phyloP scores from a whole-genome alignment of 2,113 vertebrate species.

The Pyrgilauda ruficollis region DNA sequence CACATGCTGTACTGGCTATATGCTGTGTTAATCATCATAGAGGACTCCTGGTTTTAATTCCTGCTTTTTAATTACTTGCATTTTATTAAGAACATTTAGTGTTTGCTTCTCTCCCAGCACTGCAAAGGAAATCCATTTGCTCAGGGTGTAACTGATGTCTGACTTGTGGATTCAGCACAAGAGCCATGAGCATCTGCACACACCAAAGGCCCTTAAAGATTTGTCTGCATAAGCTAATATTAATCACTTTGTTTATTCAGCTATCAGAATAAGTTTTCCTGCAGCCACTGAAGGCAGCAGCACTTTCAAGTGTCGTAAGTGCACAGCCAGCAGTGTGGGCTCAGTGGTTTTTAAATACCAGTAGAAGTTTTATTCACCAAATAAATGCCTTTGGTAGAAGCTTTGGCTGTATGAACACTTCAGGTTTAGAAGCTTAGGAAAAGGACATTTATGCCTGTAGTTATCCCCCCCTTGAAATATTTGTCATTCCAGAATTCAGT shows the following conservation, averaged over 20 bases:
- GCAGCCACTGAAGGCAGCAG: neutral
- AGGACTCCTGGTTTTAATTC: neutral
- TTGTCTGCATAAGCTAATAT: neutral
- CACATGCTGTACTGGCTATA: neutral
- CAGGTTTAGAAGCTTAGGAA: neutral
- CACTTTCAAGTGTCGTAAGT: neutral
- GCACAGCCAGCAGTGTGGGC: neutral
- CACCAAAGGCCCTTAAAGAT: neutral
- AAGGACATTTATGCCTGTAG: neutral
- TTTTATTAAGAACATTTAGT: neutral
- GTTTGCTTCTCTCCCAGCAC: neutral
- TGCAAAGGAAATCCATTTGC: neutral
- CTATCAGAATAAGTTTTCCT: neutral
- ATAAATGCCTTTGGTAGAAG: neutral
- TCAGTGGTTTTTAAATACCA: neutral
- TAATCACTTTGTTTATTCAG: neutral
- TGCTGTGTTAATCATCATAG: neutral
- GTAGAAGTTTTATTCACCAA: neutral
- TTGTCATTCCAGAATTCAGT: neutral
- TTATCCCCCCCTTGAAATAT: neutral
- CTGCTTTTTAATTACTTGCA: neutral
- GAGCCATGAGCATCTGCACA: neutral
- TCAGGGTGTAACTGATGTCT: neutral
- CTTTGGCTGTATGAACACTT: neutral
- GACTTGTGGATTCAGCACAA: neutral